Conservation (phyloP, 2,888 invertebrate species). For the Perizoma affinitatum region DNA sequence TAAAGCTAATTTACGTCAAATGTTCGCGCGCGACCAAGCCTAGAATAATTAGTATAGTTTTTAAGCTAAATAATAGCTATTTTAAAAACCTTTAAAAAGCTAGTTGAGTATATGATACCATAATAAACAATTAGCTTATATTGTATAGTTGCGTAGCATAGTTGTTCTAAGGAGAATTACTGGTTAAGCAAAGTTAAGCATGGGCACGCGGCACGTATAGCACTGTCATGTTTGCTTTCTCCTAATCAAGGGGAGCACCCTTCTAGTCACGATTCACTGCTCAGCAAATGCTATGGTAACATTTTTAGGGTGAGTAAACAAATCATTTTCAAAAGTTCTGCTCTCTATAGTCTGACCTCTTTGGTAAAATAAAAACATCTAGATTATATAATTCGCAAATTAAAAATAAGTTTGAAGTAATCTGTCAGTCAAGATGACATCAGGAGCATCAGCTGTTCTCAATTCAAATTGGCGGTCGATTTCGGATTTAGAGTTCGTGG, state of each 20-base stretch:
- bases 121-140: no score
- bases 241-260: constrained; percentile 19
- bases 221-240: neutral
- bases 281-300: constrained; percentile 26
- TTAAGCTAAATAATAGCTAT: no score
- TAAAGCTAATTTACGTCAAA: no score
- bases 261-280: constrained; percentile 20
- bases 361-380: constrained; percentile 10
- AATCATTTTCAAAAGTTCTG: neutral
- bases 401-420: constrained; percentile 10
- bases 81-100: no score
- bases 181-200: no score
- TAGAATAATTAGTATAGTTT: no score
- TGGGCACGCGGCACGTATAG: no score
- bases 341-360: neutral
- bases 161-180: no score
- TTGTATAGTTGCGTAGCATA: no score
- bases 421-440: constrained; percentile 15
- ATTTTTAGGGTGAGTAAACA: neutral
- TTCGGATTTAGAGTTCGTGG: constrained; percentile 11
- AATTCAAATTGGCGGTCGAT: constrained; percentile 22
- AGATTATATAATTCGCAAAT: constrained; percentile 1
- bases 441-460: constrained; percentile 9
- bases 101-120: no score
- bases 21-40: no score